Evolutionary conservation across 2,113 vertebrate genomes (phyloP).

Genomic region (Gulo gulo): DNA sequence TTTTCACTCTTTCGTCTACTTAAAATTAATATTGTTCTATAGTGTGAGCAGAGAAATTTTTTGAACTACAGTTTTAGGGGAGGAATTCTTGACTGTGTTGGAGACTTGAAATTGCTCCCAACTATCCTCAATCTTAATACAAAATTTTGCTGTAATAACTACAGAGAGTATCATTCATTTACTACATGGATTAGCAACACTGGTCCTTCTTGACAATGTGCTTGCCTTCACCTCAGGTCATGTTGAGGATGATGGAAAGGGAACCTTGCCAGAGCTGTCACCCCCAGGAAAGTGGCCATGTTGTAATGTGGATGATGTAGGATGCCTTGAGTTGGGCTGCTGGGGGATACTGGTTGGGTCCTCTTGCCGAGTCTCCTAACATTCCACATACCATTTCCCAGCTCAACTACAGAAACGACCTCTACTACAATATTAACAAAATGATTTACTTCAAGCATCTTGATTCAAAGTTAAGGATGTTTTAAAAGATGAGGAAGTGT

Average conservation of each 20-base stretch:
- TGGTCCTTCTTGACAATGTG: too few relatives aligned
- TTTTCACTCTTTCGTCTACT: background rate
- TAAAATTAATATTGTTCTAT: background rate
- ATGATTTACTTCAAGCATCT: background rate
- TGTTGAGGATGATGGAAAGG: background rate
- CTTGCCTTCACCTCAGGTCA: background rate
- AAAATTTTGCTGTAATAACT: background rate
- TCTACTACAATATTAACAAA: background rate
- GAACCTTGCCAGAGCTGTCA: background rate
- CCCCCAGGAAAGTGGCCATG: background rate
- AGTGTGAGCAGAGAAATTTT: background rate
- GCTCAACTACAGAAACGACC: background rate
- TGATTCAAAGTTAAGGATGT: background rate
- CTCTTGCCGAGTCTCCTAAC: background rate
- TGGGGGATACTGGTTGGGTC: background rate
- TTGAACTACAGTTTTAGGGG: background rate
- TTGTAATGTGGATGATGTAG: background rate
- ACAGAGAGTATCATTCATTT: background rate
- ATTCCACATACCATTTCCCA: background rate
- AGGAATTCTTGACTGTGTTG: background rate
- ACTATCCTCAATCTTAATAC: background rate
- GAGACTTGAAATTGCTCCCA: background rate
- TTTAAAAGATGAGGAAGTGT: background rate
- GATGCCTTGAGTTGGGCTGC: background rate
- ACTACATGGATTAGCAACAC: fast-evolving